Evolutionary conservation across 1,140 invertebrate species (phyloP).

Genomic region (Drosophila murphyi): DNA sequence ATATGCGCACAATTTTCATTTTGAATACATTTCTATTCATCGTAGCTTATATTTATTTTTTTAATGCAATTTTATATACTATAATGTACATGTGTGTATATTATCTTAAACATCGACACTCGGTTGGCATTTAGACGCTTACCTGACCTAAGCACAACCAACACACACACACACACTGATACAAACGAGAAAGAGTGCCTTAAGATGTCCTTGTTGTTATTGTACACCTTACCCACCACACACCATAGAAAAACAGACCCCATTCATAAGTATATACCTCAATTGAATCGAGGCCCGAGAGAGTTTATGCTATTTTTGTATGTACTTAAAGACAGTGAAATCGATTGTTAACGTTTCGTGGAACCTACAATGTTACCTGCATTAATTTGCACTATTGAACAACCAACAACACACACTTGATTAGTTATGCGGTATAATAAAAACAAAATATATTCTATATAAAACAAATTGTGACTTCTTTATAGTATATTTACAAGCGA

Average conservation of each 20-base stretch:
- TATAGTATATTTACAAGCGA: slow-evolving; percentile 50
- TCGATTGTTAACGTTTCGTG: slow-evolving; percentile 31
- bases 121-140: slow-evolving; percentile 64
- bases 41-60: slow-evolving; percentile 25
- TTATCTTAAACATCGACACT: slow-evolving; percentile 24
- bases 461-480: slow-evolving; percentile 37
- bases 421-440: slow-evolving; percentile 65
- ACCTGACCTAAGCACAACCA: slow-evolving; percentile 29
- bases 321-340: slow-evolving; percentile 27
- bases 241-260: neutral
- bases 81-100: slow-evolving; percentile 5
- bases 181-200: slow-evolving; percentile 61
- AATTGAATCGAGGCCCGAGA: slow-evolving; percentile 28
- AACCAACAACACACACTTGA: slow-evolving; percentile 18
- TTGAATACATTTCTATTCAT: slow-evolving; percentile 22
- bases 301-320: slow-evolving; percentile 39
- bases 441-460: slow-evolving; percentile 67
- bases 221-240: slow-evolving; percentile 17
- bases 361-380: slow-evolving; percentile 33
- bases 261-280: slow-evolving; percentile 44
- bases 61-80: slow-evolving; percentile 21
- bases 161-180: slow-evolving; percentile 19
- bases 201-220: slow-evolving; percentile 57
- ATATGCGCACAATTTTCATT: slow-evolving; percentile 35
- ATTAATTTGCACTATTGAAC: slow-evolving; percentile 52